Evolutionary conservation across 2,888 invertebrate species (phyloP).

Genomic region (Apodemia mormo): DNA sequence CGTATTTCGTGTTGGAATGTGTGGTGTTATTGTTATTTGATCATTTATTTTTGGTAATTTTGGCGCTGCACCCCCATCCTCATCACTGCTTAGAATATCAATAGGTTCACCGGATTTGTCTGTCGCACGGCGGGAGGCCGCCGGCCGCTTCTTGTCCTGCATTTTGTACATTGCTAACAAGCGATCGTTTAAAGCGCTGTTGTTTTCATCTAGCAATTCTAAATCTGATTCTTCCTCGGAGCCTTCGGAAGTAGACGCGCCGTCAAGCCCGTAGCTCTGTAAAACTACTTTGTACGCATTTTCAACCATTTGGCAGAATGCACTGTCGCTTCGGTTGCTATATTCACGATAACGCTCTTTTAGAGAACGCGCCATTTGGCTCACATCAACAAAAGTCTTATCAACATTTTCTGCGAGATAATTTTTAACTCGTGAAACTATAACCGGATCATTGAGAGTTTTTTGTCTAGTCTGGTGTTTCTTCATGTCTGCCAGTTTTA

Average conservation of each 20-base stretch:
- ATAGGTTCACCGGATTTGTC: constrained; percentile 72
- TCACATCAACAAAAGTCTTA: constrained; percentile 90
- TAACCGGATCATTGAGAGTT: constrained; percentile 77
- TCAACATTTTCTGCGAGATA: constrained; percentile 91
- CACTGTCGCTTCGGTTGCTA: constrained; percentile 88
- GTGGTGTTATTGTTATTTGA: constrained; percentile 75
- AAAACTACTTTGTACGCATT: constrained; percentile 88
- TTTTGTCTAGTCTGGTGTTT: constrained; percentile 76
- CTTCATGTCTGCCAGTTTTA: constrained; percentile 60
- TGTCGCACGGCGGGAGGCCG: constrained; percentile 57
- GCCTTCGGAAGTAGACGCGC: constrained; percentile 81
- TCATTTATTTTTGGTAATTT: constrained; percentile 76
- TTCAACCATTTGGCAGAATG: constrained; percentile 90
- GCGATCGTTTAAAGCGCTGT: constrained; percentile 85
- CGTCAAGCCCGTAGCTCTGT: constrained; percentile 85
- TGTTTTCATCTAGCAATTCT: constrained; percentile 90
- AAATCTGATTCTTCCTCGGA: constrained; percentile 84
- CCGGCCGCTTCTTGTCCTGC: constrained; percentile 74
- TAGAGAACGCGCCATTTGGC: constrained; percentile 90
- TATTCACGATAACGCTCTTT: constrained; percentile 89
- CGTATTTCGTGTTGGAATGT: constrained; percentile 57
- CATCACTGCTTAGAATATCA: constrained; percentile 71
- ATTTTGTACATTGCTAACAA: constrained; percentile 75
- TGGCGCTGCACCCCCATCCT: constrained; percentile 66
- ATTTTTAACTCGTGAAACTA: constrained; percentile 84